phyloP scores from a whole-genome alignment of 53 echinoderm and acorn worm species.

The Paracentrotus lividus region DNA sequence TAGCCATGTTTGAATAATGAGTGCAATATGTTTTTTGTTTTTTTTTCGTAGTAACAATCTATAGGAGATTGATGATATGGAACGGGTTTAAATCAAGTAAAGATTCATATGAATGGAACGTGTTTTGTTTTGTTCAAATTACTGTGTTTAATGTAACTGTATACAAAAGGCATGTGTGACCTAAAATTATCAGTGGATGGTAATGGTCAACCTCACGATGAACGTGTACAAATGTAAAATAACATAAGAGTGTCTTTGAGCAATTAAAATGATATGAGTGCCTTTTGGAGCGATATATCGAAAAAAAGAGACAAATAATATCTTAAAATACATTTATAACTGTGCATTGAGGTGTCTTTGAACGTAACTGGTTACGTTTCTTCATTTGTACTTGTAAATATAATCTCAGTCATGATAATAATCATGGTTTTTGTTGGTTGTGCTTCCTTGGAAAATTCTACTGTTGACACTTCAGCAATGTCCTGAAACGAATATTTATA shows the following conservation, averaged over 20 bases:
- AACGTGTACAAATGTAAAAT: neutral
- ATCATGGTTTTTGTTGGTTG: neutral
- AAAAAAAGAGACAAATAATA: neutral
- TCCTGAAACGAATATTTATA: neutral
- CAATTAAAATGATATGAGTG: neutral
- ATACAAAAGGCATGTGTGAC: neutral
- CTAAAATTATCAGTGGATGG: neutral
- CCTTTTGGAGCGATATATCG: neutral
- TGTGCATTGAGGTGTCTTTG: neutral
- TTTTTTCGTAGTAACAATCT: slow-evolving; percentile 17
- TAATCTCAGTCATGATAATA: neutral
- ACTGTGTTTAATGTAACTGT: neutral
- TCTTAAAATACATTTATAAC: neutral
- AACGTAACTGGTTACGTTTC: neutral
- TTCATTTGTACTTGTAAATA: neutral
- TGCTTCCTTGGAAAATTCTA: neutral
- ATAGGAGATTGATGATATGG: neutral
- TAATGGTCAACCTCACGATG: neutral
- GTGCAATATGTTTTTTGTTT: slow-evolving; percentile 27
- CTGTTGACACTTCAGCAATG: neutral
- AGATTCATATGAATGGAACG: neutral
- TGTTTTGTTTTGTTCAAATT: neutral
- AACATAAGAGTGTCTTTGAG: neutral
- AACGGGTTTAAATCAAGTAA: slow-evolving; percentile 14
- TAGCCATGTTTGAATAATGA: slow-evolving; percentile 20